Base-by-base conservation (phyloP, 2,113 vertebrate species). In the Prunella himalayana region DNA sequence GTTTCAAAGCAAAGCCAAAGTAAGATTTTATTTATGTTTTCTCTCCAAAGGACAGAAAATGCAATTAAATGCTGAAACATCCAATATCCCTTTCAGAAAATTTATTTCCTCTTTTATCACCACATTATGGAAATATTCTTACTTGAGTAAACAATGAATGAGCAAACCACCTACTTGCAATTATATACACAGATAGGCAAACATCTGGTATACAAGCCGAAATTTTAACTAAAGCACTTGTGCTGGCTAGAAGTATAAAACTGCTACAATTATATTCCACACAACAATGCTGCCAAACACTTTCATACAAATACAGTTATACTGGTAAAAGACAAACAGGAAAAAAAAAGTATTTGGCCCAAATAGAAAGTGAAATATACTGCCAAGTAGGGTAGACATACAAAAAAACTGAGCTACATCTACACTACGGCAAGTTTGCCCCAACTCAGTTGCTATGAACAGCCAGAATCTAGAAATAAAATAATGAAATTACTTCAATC, bases 1-100 rank as follows among this genome's bases (percentile, higher is more conserved):
- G 79, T 95, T 97, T 96, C 83, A 63, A 88, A 93, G 25, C 23
- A 92, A 81, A 94, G 93, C 90, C 59, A 69, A 97, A 92, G 45
- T 72, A 96, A 95, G 88, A 86, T 90, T 92, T 86, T 80, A 86
- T 86, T 97, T 92, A 92, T 44, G 80, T 97, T 94, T 71, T 88
- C 87, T 92, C 83, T 96, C 93, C 93, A 93, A 94, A 69, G 59
- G 79, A 72, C 27, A 92, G 94, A 94, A 97, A 94, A 72, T 78
- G 15, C 24, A 76, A 54, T 30, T 30, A 66, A 88, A 94, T 88
- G 45, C 50, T 41, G 65, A 91, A 92, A 66, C 47, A 77, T 49
- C 37, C 23, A 60, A 75, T 78, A 92, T 7, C 45, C 35, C 64
- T 96, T 84, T 89, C 76, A 63, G 68, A 91, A 92, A 72, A 63